Base-by-base conservation (phyloP, 2,888 invertebrate genomes). In the Xestia xanthographa region DNA sequence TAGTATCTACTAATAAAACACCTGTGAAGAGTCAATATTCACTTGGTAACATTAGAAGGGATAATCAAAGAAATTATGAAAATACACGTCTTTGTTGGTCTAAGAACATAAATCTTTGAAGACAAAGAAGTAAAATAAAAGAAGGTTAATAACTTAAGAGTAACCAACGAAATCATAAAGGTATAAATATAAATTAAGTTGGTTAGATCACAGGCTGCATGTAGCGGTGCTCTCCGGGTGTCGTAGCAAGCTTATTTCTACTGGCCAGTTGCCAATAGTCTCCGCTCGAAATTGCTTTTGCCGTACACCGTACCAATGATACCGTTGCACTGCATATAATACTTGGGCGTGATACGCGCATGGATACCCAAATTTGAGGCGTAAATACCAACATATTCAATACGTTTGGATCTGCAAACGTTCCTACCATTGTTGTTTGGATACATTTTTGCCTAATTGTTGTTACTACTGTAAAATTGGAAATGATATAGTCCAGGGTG, bases 221-320 rank as follows among this genome's bases (percentile, higher is more conserved):
- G 93, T 95, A 94, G 92, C 91, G 92, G 93, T 91, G 90, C 92
- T 93, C 92, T 92, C 89, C 89, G 92, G 91, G 93, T 94, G 94
- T 94, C 93, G 93, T 92, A 91, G 93, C 91, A 89, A 95, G 96
- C 95, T 95, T 95, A 95, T 95, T 95, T 94, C 95, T 90, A 91
- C 94, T 96, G 96, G 96, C 94, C 90, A 89, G 85, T 85, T 92
- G 96, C 96, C 96, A 96, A 92, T 91, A 91, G 91, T 87, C 92
- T 91, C 91, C 92, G 92, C 92, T 92, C 91, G 92, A 94, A 95
- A 95, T 96, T 95, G 95, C 95, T 95, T 95, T 94, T 95, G 93
- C 94, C 92, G 92, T 93, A 92, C 91, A 92, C 92, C 92, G 92
- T 93, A 93, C 91, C 93, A 93, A 93, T 94, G 95, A 95, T 95